Evolutionary conservation across 2,797 vertebrate genomes (phyloP).

Genomic region (Pangasius sanitwongsei): DNA sequence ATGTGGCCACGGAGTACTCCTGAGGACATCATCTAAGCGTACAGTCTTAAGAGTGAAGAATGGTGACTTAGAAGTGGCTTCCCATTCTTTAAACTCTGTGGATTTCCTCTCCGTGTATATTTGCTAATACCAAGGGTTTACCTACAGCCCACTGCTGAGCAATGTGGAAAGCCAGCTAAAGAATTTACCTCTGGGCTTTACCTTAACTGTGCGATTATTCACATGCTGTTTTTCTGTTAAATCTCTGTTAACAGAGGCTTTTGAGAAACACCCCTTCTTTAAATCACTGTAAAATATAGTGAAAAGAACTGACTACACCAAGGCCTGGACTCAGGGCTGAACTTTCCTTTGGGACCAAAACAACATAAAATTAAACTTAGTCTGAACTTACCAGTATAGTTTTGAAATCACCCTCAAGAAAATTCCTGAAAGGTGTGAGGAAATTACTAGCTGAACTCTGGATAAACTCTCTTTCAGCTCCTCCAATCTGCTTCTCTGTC

Average conservation of each 20-base stretch:
- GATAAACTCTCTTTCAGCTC: constrained; percentile 93
- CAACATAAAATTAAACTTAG: neutral
- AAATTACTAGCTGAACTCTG: constrained; percentile 95
- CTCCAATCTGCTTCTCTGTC: constrained; percentile 93
- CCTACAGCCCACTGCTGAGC: neutral
- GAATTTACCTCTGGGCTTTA: neutral
- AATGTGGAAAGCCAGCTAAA: neutral
- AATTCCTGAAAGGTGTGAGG: constrained; percentile 95
- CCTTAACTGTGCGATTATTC: neutral
- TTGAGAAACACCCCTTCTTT: neutral
- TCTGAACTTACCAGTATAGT: constrained; percentile 89
- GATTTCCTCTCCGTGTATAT: neutral
- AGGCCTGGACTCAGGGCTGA: neutral
- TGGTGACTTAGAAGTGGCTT: neutral
- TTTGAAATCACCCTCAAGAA: constrained; percentile 98
- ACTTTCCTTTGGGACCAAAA: neutral
- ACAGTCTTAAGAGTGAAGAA: neutral
- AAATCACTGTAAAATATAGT: neutral
- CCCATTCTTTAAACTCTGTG: neutral
- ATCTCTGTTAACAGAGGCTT: neutral
- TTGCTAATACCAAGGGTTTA: neutral
- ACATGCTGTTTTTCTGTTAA: neutral
- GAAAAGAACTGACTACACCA: neutral
- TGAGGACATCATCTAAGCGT: neutral
- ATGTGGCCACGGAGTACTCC: neutral